Evolutionary conservation across 2,888 invertebrate species (phyloP).

Genomic region (Drosophila bunnanda): DNA sequence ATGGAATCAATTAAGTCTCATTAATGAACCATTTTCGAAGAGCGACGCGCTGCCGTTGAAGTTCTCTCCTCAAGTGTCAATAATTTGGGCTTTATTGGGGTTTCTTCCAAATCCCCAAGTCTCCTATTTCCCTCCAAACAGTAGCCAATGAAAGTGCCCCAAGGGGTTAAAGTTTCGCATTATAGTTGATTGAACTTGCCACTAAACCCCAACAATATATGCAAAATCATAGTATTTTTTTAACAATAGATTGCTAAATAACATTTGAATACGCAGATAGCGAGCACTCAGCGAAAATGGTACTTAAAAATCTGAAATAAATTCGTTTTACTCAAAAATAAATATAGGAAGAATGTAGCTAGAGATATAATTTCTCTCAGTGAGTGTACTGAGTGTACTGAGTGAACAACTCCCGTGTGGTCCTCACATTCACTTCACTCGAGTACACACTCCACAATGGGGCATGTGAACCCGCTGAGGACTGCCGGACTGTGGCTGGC

Average conservation of each 20-base stretch:
- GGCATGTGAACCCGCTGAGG: slow-evolving; percentile 38
- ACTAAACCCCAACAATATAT: slow-evolving; percentile 53
- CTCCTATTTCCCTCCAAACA: slow-evolving; percentile 2
- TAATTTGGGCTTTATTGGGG: slow-evolving; percentile 65
- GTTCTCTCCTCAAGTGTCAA: slow-evolving; percentile 79
- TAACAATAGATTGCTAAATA: slow-evolving; percentile 72
- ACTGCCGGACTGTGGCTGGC: slow-evolving; percentile 23
- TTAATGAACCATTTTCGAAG: slow-evolving; percentile 81
- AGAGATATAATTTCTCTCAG: slow-evolving; percentile 7
- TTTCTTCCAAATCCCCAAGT: slow-evolving; percentile 6
- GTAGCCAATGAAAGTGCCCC: slow-evolving; percentile 23
- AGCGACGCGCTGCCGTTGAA: slow-evolving; percentile 53
- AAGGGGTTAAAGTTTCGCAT: slow-evolving; percentile 37
- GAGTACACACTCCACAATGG: slow-evolving; percentile 17
- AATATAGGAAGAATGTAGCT: not conserved
- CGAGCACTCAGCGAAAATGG: slow-evolving; percentile 13
- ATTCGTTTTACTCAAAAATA: not conserved
- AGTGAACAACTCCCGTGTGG: slow-evolving; percentile 64
- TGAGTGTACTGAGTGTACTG: slow-evolving; percentile 17
- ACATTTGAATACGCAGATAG: slow-evolving; percentile 59
- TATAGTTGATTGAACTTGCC: slow-evolving; percentile 56
- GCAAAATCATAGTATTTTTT: slow-evolving; percentile 67
- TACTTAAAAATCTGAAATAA: too few relatives aligned
- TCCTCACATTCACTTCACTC: slow-evolving; percentile 50
- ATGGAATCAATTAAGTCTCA: slow-evolving; percentile 83